These are phyloP conservation scores for Theretra japonica DNA, from an alignment of 2,888 invertebrate genomes.

Conservation along the genomic window DNA sequence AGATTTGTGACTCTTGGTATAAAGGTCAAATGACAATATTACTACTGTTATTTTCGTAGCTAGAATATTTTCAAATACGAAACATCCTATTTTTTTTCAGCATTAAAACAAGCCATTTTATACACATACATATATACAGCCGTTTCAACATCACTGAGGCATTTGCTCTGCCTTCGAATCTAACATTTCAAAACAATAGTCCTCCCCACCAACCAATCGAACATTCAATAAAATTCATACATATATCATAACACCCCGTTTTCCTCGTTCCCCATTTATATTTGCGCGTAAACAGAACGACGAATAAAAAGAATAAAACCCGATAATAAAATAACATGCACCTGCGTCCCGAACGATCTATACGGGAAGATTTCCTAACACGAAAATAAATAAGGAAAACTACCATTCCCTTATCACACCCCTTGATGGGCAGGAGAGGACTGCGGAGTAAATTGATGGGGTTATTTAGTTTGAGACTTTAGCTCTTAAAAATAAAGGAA, in stretches of 20 bases:
- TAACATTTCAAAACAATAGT: too few relatives aligned
- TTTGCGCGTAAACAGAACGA: constrained; percentile 9
- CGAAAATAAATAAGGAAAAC: constrained; percentile 51
- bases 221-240: neutral
- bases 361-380: constrained; percentile 37
- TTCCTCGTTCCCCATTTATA: neutral
- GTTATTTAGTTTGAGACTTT: neutral
- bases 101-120: too few relatives aligned
- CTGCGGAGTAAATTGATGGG: neutral
- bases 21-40: too few relatives aligned
- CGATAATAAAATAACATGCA: constrained; percentile 47
- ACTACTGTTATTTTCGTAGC: too few relatives aligned
- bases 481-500: too few relatives aligned
- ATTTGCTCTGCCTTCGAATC: too few relatives aligned
- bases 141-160: too few relatives aligned
- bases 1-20: too few relatives aligned
- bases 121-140: too few relatives aligned
- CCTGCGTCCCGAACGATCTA: constrained; percentile 46
- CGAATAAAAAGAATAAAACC: constrained; percentile 34
- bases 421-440: constrained; percentile 37
- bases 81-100: too few relatives aligned
- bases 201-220: neutral
- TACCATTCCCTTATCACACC: constrained; percentile 39
- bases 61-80: too few relatives aligned
- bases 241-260: constrained; percentile 3